Evolutionary conservation across 2,888 invertebrate species (phyloP), one percentile per base, ranked within the genome.

Genomic region (Aquatica leii): DNA sequence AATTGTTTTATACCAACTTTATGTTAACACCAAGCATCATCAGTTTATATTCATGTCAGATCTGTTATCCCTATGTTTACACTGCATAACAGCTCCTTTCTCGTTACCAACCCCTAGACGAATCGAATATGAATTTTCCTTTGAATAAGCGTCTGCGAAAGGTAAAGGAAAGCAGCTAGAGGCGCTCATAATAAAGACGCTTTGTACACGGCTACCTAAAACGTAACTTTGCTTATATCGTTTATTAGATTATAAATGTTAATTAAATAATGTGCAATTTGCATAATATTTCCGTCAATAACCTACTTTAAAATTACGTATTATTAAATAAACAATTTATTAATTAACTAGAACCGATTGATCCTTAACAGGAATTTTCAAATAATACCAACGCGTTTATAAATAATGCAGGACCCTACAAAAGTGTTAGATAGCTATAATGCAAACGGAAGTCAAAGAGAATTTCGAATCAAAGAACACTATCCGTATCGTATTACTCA

Each of bases 71-170:
- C 69, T 69, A 65, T 72, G 72, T 74, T 74, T 74, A 74, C 73
- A 74, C 71, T 72, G 72, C 71, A 69, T 73, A 73, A 73, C 73
- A 69, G 71, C 67, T 68, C 71, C 72, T 71, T 71, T 71, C 71
- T 71, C 71, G 71, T 74, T 73, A 71, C 70, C 71, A 64, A 67
- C 62, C 68, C 72, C 70, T 67, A 65, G 71, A 73, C 73, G 72
- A 73, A 74, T 74, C 73, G 71, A 73, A 74, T 74, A 73, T 72
- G 72, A 73, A 73, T 72, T 72, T 70, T 69, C 67, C 71, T 72
- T 71, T 72, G 71, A 65, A 65, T 60, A 51, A 56, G 43, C 60
- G 57, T 54, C 49, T 48, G 18, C 21, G 20, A 11, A 55, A 49
- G 49, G 54, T 24, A 43, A 62, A 66, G 53, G 52, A 51, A 24